A percentile compares a stretch with the other conserved stretches of the same genome.
phyloP scores from a whole-genome alignment of 2,113 vertebrate species.

The Alectura lathami region DNA sequence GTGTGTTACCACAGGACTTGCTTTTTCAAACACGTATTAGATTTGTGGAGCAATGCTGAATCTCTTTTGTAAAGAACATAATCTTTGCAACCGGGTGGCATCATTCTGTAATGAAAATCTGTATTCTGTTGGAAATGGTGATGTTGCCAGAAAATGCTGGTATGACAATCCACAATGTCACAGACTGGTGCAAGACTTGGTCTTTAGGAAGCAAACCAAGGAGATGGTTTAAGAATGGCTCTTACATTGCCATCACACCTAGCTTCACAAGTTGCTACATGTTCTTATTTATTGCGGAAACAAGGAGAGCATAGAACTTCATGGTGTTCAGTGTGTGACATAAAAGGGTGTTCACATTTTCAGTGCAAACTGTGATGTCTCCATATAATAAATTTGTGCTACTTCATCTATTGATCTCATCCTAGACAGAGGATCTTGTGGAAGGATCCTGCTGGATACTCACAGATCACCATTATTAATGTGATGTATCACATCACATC shows the following conservation, averaged over 20 bases:
- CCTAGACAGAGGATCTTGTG: not conserved
- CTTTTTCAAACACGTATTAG: not conserved
- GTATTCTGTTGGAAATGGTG: not conserved
- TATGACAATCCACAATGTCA: not conserved
- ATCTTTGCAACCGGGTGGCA: not conserved
- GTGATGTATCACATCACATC: not conserved
- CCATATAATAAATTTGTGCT: constrained; percentile 3
- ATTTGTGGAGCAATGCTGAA: not conserved
- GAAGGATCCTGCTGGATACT: not conserved
- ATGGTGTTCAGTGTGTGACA: not conserved
- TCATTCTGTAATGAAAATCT: not conserved
- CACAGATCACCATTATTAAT: not conserved
- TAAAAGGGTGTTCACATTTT: not conserved
- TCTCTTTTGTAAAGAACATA: not conserved
- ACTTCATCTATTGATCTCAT: not conserved
- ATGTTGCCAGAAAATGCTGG: not conserved
- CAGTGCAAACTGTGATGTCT: not conserved
- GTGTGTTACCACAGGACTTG: not conserved
- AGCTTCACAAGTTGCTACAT: not conserved
- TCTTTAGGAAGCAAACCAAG: not conserved
- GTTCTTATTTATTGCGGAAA: not conserved
- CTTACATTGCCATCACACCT: not conserved
- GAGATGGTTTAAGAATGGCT: not conserved
- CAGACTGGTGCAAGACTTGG: not conserved
- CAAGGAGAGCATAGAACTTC: not conserved